Conservation (phyloP, 2,888 invertebrate genomes). For the Polyommatus icarus region DNA sequence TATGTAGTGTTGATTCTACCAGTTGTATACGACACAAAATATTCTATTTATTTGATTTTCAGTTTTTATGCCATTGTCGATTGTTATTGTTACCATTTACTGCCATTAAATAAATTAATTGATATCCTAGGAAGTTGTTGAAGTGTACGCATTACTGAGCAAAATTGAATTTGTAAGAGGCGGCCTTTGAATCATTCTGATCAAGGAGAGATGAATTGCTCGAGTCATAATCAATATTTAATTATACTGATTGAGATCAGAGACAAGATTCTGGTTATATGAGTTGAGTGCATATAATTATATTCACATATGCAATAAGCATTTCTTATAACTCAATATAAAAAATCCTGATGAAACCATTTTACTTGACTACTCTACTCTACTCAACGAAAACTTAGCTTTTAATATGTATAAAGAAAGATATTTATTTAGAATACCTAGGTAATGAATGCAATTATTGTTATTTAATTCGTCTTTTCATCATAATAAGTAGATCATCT, state of each 20-base stretch:
- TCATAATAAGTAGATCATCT: too few relatives aligned
- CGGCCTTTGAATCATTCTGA: constrained; percentile 12
- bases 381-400: too few relatives aligned
- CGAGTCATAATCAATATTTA: constrained; percentile 26
- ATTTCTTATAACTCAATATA: neutral
- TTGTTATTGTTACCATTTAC: neutral
- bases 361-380: too few relatives aligned
- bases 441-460: too few relatives aligned
- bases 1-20: too few relatives aligned
- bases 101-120: neutral
- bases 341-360: neutral
- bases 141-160: neutral
- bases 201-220: constrained; percentile 30
- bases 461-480: too few relatives aligned
- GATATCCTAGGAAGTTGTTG: neutral
- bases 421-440: too few relatives aligned
- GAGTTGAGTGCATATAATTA: constrained; percentile 2
- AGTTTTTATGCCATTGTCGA: neutral
- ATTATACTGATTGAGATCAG: constrained; percentile 26
- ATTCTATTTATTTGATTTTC: neutral
- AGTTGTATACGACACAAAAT: too few relatives aligned
- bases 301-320: neutral
- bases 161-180: constrained; percentile 1
- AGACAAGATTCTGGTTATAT: constrained; percentile 54
- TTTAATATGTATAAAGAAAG: too few relatives aligned